Conservation (phyloP, 2,113 vertebrate species). For the Mobula hypostoma region DNA sequence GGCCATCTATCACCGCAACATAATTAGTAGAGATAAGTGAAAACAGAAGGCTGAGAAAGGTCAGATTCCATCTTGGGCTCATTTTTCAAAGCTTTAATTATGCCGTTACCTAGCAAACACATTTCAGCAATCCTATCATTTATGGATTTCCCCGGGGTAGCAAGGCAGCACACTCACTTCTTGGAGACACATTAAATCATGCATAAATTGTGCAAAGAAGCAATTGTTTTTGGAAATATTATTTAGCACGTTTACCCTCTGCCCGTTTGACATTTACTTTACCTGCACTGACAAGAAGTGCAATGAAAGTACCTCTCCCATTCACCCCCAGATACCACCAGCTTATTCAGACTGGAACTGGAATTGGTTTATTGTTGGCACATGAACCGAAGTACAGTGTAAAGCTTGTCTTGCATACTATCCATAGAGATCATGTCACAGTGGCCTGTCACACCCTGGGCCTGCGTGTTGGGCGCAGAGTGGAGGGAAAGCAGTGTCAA, state of each 20-base stretch:
- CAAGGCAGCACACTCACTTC: neutral
- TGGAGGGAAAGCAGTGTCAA: too few relatives aligned
- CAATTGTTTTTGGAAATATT: conserved; percentile 19
- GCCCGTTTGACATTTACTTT: neutral
- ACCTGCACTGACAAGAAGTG: neutral
- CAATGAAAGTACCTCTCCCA: neutral
- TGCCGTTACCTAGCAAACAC: conserved; percentile 16
- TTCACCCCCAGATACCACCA: neutral
- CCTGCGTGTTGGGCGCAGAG: too few relatives aligned
- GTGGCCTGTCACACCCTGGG: neutral
- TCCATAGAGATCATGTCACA: neutral
- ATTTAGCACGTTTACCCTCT: neutral
- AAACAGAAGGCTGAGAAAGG: conserved; percentile 31
- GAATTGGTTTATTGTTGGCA: neutral
- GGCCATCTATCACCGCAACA: conserved; percentile 6
- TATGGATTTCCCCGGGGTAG: conserved; percentile 21
- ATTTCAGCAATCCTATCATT: conserved; percentile 25
- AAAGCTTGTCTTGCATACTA: neutral
- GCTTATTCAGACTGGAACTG: neutral
- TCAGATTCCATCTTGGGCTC: conserved; percentile 25
- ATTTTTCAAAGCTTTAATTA: conserved; percentile 33
- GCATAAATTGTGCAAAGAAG: neutral
- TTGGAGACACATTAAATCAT: conserved; percentile 5
- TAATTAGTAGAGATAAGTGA: conserved; percentile 27
- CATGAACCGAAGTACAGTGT: neutral